A percentile compares a stretch with the other conserved stretches of the same genome.
phyloP scores from a whole-genome alignment of 1,140 invertebrate genomes.

The Tribolium madens region DNA sequence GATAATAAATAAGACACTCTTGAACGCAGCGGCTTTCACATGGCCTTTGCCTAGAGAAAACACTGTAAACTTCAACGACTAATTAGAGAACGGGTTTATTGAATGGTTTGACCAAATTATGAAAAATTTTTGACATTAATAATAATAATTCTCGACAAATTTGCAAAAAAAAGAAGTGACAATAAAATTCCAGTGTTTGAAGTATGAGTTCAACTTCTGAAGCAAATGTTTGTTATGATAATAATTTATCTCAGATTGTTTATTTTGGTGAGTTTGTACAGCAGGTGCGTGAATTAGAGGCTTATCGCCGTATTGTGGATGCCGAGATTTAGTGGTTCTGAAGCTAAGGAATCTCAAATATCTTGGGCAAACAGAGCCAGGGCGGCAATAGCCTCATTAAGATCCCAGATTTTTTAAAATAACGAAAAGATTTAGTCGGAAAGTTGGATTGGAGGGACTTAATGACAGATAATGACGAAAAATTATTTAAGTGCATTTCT shows the following conservation, averaged over 20 bases:
- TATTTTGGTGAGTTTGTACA: background rate
- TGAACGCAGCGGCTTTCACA: constrained; percentile 14
- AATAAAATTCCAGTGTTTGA: too few relatives aligned
- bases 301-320: constrained; percentile 19
- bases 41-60: constrained; percentile 29
- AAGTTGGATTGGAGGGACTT: background rate
- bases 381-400: constrained; percentile 19
- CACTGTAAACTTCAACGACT: constrained; percentile 15
- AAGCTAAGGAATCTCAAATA: background rate
- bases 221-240: background rate
- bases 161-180: too few relatives aligned
- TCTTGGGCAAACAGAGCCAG: constrained; percentile 2
- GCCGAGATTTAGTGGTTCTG: background rate
- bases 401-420: background rate
- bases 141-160: too few relatives aligned
- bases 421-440: background rate
- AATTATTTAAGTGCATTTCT: background rate
- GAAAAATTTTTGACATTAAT: too few relatives aligned
- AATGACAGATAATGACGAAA: background rate
- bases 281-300: constrained; percentile 27
- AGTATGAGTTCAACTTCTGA: too few relatives aligned
- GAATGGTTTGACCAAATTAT: too few relatives aligned
- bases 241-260: background rate
- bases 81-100: constrained; percentile 21
- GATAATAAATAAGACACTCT: constrained; percentile 7